These are phyloP conservation scores for Paracyprichromis sp. DNA, from an alignment of 2,113 vertebrate species.

Conservation along the genomic window DNA sequence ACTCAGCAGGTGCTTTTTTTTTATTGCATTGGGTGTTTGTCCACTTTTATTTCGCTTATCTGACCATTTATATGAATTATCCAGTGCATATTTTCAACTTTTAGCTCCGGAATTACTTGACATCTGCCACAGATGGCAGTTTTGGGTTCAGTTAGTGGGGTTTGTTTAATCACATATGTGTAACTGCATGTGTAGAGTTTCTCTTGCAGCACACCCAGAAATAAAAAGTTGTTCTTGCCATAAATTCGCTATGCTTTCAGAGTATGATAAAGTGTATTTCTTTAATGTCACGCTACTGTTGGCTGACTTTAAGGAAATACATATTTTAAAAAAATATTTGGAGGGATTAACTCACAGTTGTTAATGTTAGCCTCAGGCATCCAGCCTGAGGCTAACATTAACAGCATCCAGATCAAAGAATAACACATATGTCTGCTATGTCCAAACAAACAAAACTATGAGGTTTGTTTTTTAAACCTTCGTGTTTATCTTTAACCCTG, in stretches of 20 bases:
- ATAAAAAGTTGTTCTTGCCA: not conserved
- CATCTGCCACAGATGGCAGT: not conserved
- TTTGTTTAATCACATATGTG: not conserved
- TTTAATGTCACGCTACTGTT: not conserved
- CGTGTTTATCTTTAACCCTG: not conserved
- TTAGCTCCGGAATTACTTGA: not conserved
- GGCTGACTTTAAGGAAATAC: not conserved
- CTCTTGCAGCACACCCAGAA: not conserved
- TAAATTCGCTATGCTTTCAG: not conserved
- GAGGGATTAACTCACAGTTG: not conserved
- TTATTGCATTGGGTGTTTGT: not conserved
- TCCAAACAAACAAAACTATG: not conserved
- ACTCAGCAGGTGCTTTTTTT: not conserved
- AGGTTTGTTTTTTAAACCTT: not conserved
- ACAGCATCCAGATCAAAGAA: not conserved
- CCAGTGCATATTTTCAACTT: not conserved
- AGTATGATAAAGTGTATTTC: not conserved
- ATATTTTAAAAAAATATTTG: not conserved
- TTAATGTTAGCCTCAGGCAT: no score
- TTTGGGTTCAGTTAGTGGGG: not conserved
- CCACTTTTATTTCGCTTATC: not conserved
- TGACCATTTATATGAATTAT: not conserved
- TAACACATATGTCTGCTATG: not conserved
- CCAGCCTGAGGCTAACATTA: not conserved
- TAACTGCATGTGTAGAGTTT: not conserved